Evolutionary conservation across 2,888 invertebrate genomes (phyloP).

Genomic region (Hirtodrosophila trivittata): DNA sequence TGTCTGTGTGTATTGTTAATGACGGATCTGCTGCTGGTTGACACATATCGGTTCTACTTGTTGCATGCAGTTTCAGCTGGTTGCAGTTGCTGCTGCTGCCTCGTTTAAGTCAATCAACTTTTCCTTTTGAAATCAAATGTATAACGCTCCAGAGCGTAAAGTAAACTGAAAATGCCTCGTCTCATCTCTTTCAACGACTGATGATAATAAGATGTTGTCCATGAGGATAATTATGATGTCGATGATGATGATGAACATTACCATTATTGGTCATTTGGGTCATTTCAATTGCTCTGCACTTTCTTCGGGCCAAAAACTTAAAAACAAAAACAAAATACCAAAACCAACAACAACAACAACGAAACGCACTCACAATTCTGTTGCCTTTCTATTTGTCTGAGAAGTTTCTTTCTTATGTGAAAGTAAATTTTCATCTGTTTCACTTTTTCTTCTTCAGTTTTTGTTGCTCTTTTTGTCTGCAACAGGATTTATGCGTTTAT

Average conservation of each 20-base stretch:
- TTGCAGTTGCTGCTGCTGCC: slow-evolving; percentile 20
- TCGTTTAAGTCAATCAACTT: slow-evolving; percentile 75
- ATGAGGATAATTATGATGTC: slow-evolving; percentile 11
- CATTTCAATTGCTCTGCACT: slow-evolving; percentile 75
- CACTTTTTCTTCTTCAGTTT: slow-evolving; percentile 13
- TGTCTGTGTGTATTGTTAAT: slow-evolving; percentile 5
- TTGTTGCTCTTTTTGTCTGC: slow-evolving; percentile 5
- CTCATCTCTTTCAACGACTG: background rate
- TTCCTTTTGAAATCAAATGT: slow-evolving; percentile 73
- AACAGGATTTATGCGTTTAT: slow-evolving; percentile 49
- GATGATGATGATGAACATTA: background rate
- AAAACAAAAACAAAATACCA: slow-evolving; percentile 13
- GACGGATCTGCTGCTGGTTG: slow-evolving; percentile 49
- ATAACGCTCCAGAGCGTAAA: slow-evolving; percentile 21
- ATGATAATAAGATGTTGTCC: slow-evolving; percentile 1
- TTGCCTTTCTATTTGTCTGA: slow-evolving; percentile 57
- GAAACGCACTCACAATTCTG: slow-evolving; percentile 31
- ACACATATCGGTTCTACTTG: slow-evolving; percentile 53
- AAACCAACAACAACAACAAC: slow-evolving; percentile 4
- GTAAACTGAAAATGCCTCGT: too few relatives aligned
- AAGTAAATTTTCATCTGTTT: slow-evolving; percentile 54
- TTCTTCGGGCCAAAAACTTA: slow-evolving; percentile 57
- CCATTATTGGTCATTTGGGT: slow-evolving; percentile 74
- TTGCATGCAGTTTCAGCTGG: slow-evolving; percentile 49
- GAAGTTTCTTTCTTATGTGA: slow-evolving; percentile 61